phyloP scores from a whole-genome alignment of 2,888 invertebrate species.

The Caenorhabditis panamensis region DNA sequence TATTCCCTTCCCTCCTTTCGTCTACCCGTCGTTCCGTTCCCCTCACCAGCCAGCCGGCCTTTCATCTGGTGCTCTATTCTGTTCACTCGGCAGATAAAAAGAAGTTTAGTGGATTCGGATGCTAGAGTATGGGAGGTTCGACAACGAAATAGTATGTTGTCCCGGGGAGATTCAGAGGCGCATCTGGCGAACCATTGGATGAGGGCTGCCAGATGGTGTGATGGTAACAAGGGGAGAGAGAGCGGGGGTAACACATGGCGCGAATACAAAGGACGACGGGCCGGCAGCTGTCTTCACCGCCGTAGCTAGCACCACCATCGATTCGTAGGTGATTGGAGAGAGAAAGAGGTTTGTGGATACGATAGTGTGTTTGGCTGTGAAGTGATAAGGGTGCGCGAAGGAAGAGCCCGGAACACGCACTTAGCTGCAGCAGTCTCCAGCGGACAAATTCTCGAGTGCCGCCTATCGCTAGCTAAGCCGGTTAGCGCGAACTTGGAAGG shows the following conservation, averaged over 20 bases:
- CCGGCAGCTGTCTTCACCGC: constrained; percentile 27
- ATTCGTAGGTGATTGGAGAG: constrained; percentile 11
- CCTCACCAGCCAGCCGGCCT: background rate
- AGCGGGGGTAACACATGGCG: constrained; percentile 53
- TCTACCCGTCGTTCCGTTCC: background rate
- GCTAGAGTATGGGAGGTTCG: constrained; percentile 16
- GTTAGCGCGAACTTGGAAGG: constrained; percentile 7
- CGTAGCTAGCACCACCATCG: constrained; percentile 1
- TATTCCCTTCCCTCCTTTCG: background rate
- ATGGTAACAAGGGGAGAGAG: constrained; percentile 23
- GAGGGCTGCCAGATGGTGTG: constrained; percentile 49
- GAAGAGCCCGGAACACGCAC: constrained; percentile 47
- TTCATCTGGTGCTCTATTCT: constrained; percentile 12
- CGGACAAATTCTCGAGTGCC: constrained; percentile 21
- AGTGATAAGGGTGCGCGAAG: constrained; percentile 53
- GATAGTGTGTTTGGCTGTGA: constrained; percentile 20
- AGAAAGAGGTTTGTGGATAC: constrained; percentile 5
- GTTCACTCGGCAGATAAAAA: constrained; percentile 13
- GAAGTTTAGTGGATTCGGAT: constrained; percentile 14
- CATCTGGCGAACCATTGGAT: constrained; percentile 23
- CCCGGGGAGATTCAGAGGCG: constrained; percentile 9
- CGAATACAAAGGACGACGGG: constrained; percentile 45
- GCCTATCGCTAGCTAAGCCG: constrained; percentile 23
- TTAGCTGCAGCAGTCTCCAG: constrained; percentile 20
- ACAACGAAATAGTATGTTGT: background rate